Evolutionary conservation across 2,888 invertebrate genomes (phyloP), one percentile per base, ranked within the genome.

Genomic region (Sarcophaga rosellei): DNA sequence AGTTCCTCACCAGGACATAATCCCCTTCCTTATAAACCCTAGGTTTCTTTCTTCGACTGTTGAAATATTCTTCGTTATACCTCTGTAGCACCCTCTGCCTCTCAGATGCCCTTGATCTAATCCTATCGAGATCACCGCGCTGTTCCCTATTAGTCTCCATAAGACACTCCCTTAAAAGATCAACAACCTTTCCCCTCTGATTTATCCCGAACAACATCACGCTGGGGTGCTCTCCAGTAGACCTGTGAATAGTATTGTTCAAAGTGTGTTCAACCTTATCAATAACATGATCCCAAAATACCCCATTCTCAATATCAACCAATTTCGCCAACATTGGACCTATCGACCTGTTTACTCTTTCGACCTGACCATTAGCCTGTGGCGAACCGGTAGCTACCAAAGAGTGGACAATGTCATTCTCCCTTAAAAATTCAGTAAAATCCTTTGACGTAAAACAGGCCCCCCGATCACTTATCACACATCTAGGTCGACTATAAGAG

Each of bases 331-430:
- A 84, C 88, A 89, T 89, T 35, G 89, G 84, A 0, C 65, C 79
- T 3, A 89, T n/a, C 11, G 65, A 85, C 21, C 88, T 83, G 59
- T 89, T 89, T 0, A 89, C 81, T 44, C 88, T 82, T 75, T 90
- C 89, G 0, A 89, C 89, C 20, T 88, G 89, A 0, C 89, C 89
- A n/a, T n/a, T n/a, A n/a, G n/a, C n/a, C n/a, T n/a, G 88, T 11
- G 88, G 88, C 6, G 88, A 88, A 10, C 81, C 87, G 4, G 85
- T 88, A 4, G 88, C 87, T 1, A 88, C 75, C 21, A 81, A 84
- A 11, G 87, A 57, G 25, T 88, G 88, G 35, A 73, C 21, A 15
- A 89, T 68, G 25, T 82, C 83, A 21, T 85, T 74, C 11, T 72
- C 62, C 5, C 63, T 25, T 57, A 88, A 69, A 84, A 87, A 89